Evolutionary conservation across 2,888 invertebrate species (phyloP), one percentile per base, ranked within the genome.

Genomic region (Monoplex corrugatus): DNA sequence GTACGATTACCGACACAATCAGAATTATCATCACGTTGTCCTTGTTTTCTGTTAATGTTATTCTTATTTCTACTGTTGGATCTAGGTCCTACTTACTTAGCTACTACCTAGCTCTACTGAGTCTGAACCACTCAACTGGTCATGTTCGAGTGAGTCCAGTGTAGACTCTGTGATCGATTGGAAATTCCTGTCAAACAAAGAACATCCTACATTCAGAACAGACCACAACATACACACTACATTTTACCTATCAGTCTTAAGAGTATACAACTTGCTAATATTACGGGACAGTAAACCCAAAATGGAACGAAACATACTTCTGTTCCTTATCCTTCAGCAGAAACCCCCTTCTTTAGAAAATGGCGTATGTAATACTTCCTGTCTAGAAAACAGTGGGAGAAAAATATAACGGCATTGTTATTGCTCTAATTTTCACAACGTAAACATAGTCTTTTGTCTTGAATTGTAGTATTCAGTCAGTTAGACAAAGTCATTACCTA

Each of bases 351-450:
- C 43, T 80, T 23, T 38, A 16, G 38, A 86, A 86, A 72, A 86
- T 86, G 86, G 86, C 86, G 86, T 44, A 68, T 28, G 35, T 38
- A 57, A 40, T 68, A 86, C 86, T 86, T 86, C 86, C 86, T 86
- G 86, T 86, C n/a, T 28, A n/a, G 43, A 40, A 40, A 86, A 38
- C 68, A 44, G 68, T 68, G 87, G 87, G 87, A n/a, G 87, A 57
- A 38, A 87, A 87, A 80, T 78, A 50, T 50, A 87, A 87, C 38
- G 57, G 80, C 87, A 57, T 19, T 23, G 19, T 83, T 68, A 45
- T 83, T n/a, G n/a, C n/a, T n/a, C n/a, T n/a, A n/a, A n/a, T n/a
- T n/a, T n/a, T n/a, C n/a, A n/a, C n/a, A n/a, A n/a, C n/a, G n/a
- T n/a, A n/a, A n/a, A n/a, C n/a, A n/a, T n/a, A n/a, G n/a, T n/a